Evolutionary conservation across 2,888 invertebrate genomes (phyloP).

Genomic region (Macrosiphum euphorbiae): DNA sequence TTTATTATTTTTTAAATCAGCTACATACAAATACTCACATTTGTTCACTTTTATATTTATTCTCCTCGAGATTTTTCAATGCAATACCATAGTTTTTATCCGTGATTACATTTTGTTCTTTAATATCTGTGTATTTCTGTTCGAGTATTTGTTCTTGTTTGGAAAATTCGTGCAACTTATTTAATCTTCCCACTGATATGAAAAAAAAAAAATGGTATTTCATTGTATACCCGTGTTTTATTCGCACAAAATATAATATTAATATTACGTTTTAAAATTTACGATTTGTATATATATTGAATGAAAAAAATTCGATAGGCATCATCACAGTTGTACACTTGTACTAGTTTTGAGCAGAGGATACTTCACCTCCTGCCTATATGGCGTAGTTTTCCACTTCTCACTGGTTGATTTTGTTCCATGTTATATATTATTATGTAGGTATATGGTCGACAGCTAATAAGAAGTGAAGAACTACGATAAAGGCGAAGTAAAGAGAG

Average conservation of each 20-base stretch:
- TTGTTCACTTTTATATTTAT: not conserved
- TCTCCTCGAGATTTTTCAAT: slow-evolving; percentile 9
- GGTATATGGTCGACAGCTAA: no score
- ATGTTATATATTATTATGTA: no score
- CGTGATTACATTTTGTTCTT: not conserved
- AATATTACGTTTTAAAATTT: not conserved
- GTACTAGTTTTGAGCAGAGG: no score
- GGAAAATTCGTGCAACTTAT: slow-evolving; percentile 25
- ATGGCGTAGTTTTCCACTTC: no score
- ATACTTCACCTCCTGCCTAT: no score
- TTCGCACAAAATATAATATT: not conserved
- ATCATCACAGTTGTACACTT: no score
- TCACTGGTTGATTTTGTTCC: no score
- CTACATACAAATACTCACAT: not conserved
- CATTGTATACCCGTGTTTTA: not conserved
- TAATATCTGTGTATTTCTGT: not conserved
- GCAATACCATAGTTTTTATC: not conserved
- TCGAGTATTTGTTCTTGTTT: slow-evolving; percentile 18
- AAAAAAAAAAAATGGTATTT: not conserved
- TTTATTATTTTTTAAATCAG: no score
- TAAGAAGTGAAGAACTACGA: no score
- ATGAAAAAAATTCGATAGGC: no score
- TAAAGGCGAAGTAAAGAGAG: no score
- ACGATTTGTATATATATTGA: no score
- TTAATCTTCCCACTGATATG: slow-evolving; percentile 24